These are phyloP conservation scores for Trachemys scripta DNA, from an alignment of 2,113 vertebrate genomes.

Conservation along the genomic window DNA sequence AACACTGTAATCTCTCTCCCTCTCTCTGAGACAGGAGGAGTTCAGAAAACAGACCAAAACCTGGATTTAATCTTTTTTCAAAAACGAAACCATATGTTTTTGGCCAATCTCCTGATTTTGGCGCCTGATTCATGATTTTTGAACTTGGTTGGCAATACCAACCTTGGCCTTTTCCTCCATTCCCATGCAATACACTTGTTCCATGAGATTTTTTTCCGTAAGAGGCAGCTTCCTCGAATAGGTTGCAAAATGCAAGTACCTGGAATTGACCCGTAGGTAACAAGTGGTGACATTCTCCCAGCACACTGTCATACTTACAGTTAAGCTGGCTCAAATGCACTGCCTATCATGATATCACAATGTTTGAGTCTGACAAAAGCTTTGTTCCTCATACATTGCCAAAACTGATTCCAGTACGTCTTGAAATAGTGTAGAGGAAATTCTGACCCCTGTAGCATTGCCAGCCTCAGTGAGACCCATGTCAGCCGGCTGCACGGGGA, in stretches of 20 bases:
- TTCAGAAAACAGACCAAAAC: not conserved
- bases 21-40: not conserved
- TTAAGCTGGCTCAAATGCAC: not conserved
- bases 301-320: not conserved
- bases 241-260: not conserved
- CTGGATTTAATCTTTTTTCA: fast-evolving
- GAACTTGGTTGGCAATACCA: not conserved
- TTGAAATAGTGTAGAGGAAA: not conserved
- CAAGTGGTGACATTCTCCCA: not conserved
- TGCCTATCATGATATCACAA: not conserved
- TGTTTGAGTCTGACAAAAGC: conserved; percentile 8
- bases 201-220: not conserved
- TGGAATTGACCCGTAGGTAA: not conserved
- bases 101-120: not conserved
- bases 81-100: not conserved
- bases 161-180: not conserved
- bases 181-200: not conserved
- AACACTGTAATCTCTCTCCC: not conserved
- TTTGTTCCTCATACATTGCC: not conserved
- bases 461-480: conserved; percentile 27
- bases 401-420: not conserved
- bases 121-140: not conserved
- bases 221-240: not conserved
- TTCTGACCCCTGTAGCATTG: not conserved
- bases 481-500: not conserved